Evolutionary conservation across 2,113 vertebrate genomes (phyloP).

Genomic region (Elephas maximus): DNA sequence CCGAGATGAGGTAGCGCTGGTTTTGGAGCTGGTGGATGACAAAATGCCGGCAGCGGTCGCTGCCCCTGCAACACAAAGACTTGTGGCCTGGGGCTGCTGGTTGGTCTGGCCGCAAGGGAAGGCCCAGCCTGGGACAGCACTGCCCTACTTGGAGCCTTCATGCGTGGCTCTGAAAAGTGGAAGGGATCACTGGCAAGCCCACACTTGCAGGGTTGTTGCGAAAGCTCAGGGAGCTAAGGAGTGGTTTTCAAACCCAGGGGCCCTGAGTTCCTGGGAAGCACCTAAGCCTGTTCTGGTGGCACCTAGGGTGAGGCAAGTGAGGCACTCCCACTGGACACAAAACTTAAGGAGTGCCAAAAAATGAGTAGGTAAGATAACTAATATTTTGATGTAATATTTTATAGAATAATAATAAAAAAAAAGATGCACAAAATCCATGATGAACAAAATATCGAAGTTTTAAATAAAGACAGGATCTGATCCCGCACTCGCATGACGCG

Average conservation of each 20-base stretch:
- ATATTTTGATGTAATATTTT: not conserved
- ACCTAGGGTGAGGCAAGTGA: not conserved
- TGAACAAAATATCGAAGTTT: not conserved
- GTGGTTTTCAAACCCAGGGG: not conserved
- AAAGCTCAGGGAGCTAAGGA: not conserved
- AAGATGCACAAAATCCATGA: not conserved
- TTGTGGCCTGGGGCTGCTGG: not conserved
- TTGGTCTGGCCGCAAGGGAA: not conserved
- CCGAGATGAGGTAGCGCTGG: conserved; percentile 89
- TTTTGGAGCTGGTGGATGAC: conserved; percentile 90
- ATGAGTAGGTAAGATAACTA: not conserved
- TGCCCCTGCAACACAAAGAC: conserved; percentile 87
- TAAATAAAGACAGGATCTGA: not conserved
- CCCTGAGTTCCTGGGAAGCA: not conserved
- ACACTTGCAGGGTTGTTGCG: not conserved
- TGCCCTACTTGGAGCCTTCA: not conserved
- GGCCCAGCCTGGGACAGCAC: not conserved
- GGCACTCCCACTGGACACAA: too few species aligned
- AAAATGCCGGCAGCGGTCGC: conserved; percentile 93
- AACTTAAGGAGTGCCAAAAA: not conserved
- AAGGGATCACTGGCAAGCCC: not conserved
- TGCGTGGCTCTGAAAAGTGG: not conserved
- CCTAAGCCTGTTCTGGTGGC: not conserved
- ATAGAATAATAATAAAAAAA: not conserved
- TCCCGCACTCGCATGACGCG: fast-evolving